Evolutionary conservation across 2,797 vertebrate species (phyloP).

Genomic region (Anguilla obscura): DNA sequence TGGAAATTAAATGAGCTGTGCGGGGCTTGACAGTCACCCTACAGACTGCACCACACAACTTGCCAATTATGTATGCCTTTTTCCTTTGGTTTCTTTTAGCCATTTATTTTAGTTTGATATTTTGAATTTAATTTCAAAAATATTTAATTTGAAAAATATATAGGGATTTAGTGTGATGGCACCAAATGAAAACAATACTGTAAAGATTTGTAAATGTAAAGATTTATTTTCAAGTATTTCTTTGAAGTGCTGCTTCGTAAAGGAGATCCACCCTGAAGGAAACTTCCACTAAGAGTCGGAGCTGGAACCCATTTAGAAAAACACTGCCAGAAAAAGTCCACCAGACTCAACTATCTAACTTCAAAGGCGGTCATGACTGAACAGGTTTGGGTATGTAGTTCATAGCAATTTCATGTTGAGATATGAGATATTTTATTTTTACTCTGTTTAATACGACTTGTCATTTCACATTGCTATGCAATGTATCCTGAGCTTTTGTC

Average conservation of each 20-base stretch:
- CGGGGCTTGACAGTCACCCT: not conserved
- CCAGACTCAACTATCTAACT: not conserved
- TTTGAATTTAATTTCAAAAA: not conserved
- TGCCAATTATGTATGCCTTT: not conserved
- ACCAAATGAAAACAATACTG: not conserved
- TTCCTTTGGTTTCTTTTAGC: not conserved
- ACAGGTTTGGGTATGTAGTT: not conserved
- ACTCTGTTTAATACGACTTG: not conserved
- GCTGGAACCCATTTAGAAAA: conserved; percentile 15
- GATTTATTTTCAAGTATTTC: not conserved
- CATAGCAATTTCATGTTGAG: not conserved
- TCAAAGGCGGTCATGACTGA: conserved; percentile 16
- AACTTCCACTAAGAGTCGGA: not conserved
- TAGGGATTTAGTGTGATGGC: not conserved
- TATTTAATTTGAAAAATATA: not conserved
- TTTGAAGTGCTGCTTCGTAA: conserved; percentile 1
- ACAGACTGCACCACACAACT: not conserved
- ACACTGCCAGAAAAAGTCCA: not conserved
- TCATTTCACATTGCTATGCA: not conserved
- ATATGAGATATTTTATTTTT: not conserved
- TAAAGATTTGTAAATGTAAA: not conserved
- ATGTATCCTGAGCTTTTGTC: not conserved
- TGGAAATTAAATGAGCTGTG: not conserved
- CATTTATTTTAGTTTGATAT: not conserved
- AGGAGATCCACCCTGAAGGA: not conserved